Evolutionary conservation across 2,888 invertebrate species (phyloP).

Genomic region (Spisula subtruncata): DNA sequence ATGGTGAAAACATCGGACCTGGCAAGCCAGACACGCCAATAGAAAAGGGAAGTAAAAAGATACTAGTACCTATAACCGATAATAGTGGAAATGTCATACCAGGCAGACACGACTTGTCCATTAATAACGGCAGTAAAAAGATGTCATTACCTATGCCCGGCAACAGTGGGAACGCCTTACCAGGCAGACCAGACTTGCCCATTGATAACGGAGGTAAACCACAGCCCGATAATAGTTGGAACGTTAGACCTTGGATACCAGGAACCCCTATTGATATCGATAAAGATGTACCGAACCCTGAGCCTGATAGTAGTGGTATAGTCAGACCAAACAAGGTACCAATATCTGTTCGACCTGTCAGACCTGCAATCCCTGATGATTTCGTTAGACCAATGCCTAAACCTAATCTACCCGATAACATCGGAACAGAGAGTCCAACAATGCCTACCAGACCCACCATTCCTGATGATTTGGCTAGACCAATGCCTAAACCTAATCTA

Average conservation of each 20-base stretch:
- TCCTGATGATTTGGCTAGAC: no score
- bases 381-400: no score
- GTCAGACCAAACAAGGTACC: no score
- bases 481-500: no score
- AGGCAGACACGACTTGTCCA: neutral
- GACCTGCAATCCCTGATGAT: no score
- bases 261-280: neutral
- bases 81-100: neutral
- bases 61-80: neutral
- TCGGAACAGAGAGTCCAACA: no score
- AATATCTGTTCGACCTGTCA: no score
- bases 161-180: neutral
- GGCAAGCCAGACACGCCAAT: neutral
- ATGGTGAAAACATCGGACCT: neutral
- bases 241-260: neutral
- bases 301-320: neutral
- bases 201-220: neutral
- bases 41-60: neutral
- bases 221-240: neutral
- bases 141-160: neutral
- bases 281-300: neutral
- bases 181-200: neutral
- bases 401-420: no score
- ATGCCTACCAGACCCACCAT: no score
- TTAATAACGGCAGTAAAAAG: slow-evolving; percentile 26